Conservation (phyloP, 2,888 invertebrate genomes). For the Chymomyza fuscimana region DNA sequence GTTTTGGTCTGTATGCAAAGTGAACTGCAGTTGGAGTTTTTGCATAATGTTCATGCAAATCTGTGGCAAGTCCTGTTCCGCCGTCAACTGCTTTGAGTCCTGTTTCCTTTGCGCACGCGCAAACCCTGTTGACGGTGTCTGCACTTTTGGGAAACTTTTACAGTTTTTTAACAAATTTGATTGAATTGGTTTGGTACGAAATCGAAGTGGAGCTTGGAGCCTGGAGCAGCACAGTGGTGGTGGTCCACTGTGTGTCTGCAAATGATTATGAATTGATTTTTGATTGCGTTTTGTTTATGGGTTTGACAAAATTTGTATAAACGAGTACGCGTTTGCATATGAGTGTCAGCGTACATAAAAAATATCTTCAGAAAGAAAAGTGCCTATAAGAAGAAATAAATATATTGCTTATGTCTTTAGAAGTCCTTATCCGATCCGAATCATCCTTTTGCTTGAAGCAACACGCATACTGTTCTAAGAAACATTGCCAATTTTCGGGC, state of each 20-base stretch:
- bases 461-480: no score
- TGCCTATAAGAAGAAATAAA: no score
- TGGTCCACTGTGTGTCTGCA: slow-evolving; percentile 62
- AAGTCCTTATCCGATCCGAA: no score
- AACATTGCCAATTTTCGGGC: no score
- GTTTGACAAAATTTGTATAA: slow-evolving; percentile 34
- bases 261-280: slow-evolving; percentile 79
- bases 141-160: slow-evolving; percentile 54
- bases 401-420: no score
- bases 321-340: not conserved
- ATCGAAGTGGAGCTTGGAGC: no score
- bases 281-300: slow-evolving; percentile 69
- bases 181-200: slow-evolving; percentile 50
- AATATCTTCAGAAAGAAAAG: no score
- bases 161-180: slow-evolving; percentile 77
- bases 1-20: slow-evolving; percentile 65
- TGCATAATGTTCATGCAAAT: slow-evolving; percentile 64
- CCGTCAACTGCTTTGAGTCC: slow-evolving; percentile 53
- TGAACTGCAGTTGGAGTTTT: slow-evolving; percentile 41
- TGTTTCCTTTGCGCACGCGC: slow-evolving; percentile 57
- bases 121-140: slow-evolving; percentile 40
- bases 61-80: slow-evolving; percentile 35
- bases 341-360: no score
- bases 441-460: no score
- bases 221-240: not conserved